A percentile compares a stretch with the other conserved stretches of the same genome.
Evolutionary conservation across 2,113 vertebrate genomes (phyloP).

Genomic region (Odontophorus gujanensis): DNA sequence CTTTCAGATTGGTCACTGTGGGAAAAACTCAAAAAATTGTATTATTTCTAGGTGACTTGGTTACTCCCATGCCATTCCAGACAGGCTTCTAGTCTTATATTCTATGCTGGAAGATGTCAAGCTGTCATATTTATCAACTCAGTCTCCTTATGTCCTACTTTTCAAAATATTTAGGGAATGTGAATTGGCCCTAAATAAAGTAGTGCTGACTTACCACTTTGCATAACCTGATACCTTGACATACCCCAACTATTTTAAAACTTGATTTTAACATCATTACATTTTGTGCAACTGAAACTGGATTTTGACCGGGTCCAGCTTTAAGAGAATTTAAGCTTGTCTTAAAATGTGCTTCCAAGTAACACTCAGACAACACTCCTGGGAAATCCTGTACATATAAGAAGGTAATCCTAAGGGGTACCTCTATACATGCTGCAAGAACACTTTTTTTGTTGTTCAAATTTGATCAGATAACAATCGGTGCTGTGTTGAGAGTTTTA

Average conservation of each 20-base stretch:
- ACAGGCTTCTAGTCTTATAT: not conserved
- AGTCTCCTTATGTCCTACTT: not conserved
- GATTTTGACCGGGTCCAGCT: not conserved
- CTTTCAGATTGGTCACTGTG: not conserved
- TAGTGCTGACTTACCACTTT: not conserved
- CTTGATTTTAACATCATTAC: not conserved
- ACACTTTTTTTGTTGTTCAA: not conserved
- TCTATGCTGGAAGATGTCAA: not conserved
- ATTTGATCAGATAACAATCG: not conserved
- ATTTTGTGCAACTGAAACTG: not conserved
- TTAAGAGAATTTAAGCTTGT: not conserved
- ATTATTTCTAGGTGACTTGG: not conserved
- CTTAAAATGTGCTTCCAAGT: not conserved
- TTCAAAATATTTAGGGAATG: not conserved
- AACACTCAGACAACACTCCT: not conserved
- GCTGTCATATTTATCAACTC: not conserved
- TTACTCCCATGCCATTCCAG: not conserved
- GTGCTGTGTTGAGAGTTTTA: not conserved
- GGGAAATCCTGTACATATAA: not conserved
- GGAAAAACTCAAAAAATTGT: not conserved
- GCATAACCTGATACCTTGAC: not conserved
- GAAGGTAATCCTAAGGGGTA: not conserved
- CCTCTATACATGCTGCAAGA: not conserved
- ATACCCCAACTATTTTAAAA: not conserved
- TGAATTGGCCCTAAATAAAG: not conserved